phyloP scores from a whole-genome alignment of 2,113 vertebrate species.

The Ascaphus truei region DNA sequence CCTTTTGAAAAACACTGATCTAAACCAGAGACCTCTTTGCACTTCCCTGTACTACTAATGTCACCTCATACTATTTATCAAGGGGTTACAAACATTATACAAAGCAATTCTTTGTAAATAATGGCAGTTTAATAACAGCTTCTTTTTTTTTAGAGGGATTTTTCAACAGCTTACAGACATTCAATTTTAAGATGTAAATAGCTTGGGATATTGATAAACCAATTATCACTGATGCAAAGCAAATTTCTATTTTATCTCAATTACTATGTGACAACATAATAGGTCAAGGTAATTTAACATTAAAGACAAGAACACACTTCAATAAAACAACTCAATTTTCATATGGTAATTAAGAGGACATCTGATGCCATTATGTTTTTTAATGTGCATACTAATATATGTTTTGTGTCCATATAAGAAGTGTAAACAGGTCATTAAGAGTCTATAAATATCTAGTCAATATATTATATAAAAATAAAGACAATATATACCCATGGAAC shows the following conservation, averaged over 20 bases:
- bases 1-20: no score
- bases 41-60: no score
- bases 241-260: slow-evolving; percentile 85
- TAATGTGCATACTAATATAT: neutral
- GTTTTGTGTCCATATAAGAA: no score
- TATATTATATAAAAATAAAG: no score
- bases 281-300: slow-evolving; percentile 80
- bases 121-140: neutral
- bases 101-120: no score
- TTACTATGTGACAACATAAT: slow-evolving; percentile 82
- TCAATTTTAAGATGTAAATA: slow-evolving; percentile 79
- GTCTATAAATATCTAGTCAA: no score
- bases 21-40: no score
- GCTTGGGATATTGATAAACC: slow-evolving; percentile 79
- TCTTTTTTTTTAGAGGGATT: slow-evolving; percentile 53
- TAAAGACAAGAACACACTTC: slow-evolving; percentile 77
- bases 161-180: slow-evolving; percentile 58
- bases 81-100: no score
- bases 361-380: slow-evolving; percentile 36
- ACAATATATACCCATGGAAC: no score
- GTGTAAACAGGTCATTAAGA: no score
- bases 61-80: no score
- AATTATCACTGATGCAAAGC: slow-evolving; percentile 80
- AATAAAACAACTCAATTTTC: slow-evolving; percentile 77
- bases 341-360: slow-evolving; percentile 78